Evolutionary conservation across 2,888 invertebrate genomes (phyloP), one percentile per base, ranked within the genome.

Genomic region (Micoletzkya japonica): DNA sequence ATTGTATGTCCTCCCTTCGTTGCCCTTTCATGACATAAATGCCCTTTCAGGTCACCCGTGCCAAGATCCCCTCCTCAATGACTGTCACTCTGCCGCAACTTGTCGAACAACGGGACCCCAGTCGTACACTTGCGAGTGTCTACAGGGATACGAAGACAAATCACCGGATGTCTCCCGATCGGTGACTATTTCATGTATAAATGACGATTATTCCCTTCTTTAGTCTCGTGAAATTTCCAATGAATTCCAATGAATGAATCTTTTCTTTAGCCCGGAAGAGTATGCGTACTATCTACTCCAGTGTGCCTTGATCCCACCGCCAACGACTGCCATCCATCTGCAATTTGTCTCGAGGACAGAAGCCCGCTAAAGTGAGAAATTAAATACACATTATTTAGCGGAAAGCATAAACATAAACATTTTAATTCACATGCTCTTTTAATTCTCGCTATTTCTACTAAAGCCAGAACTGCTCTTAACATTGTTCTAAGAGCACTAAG

Each of bases 251-350:
- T 10, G 17, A 39, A 39, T 39, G 17, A 7, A 39, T 10, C 2
- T 1, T 20, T 32, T n/a, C 58, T 68, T 10, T 49, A 68, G 68
- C 68, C 68, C 3, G 68, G 68, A 14, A 75, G 79, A 14, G 75
- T 78, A 17, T 81, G 81, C 44, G 81, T 82, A 7, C 79, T 79
- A 50, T 77, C 82, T 17, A 78, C 83, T 66, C 83, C 84, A 7
- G 74, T 82, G 24, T 85, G 85, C 64, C 70, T 84, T 30, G 85
- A 86, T 69, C 57, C 74, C 24, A 70, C 72, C n/a, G 79, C 78
- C 49, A 85, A 85, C 72, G 85, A 85, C 71, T 85, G 85, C 63
- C 81, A 85, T 70, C 72, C 80, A 7, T 81, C 82, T 24, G 85
- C 85, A 44, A 83, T 85, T 61, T 85, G 85, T 72, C 76, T 75